Percentiles rank a stretch among this genome's conserved stretches.
Conservation (phyloP, 2,888 invertebrate species). For the Steinernema scapterisci region DNA sequence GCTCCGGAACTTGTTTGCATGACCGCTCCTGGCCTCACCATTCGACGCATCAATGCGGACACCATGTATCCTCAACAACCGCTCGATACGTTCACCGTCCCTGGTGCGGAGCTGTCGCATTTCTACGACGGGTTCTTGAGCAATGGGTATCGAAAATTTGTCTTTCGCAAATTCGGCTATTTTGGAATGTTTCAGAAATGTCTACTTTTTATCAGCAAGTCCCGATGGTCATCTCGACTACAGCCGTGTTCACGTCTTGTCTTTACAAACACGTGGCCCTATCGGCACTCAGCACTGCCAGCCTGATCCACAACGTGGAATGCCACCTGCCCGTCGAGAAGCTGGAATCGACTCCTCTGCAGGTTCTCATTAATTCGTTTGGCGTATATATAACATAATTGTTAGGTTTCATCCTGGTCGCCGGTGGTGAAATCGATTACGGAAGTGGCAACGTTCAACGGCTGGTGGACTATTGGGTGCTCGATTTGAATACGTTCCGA, state of each 20-base stretch:
- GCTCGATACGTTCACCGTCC: conserved; percentile 52
- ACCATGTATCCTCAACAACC: conserved; percentile 53
- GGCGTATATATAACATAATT: neutral
- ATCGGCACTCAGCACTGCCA: conserved; percentile 59
- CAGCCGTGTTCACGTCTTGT: conserved; percentile 59
- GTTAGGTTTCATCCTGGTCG: conserved; percentile 62
- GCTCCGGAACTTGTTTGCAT: conserved; percentile 64
- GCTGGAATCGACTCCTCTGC: conserved; percentile 62
- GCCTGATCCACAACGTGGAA: conserved; percentile 58
- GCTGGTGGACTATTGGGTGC: conserved; percentile 63
- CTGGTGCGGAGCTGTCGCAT: conserved; percentile 61
- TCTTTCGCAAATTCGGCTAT: conserved; percentile 22
- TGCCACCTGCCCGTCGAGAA: conserved; percentile 61
- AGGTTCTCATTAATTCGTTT: conserved; percentile 37
- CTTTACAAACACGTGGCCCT: conserved; percentile 50
- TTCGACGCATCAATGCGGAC: conserved; percentile 45
- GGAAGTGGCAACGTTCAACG: conserved; percentile 57
- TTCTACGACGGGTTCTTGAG: conserved; percentile 66
- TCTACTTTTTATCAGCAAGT: conserved; percentile 61
- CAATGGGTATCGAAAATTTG: conserved; percentile 53
- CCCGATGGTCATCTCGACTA: conserved; percentile 65
- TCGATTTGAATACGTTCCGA: conserved; percentile 60
- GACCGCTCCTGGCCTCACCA: conserved; percentile 60
- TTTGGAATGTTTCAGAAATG: conserved; percentile 47
- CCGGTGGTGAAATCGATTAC: conserved; percentile 64